These are phyloP conservation scores for Diadophis punctatus DNA, from an alignment of 2,113 vertebrate genomes.

Conservation along the genomic window DNA sequence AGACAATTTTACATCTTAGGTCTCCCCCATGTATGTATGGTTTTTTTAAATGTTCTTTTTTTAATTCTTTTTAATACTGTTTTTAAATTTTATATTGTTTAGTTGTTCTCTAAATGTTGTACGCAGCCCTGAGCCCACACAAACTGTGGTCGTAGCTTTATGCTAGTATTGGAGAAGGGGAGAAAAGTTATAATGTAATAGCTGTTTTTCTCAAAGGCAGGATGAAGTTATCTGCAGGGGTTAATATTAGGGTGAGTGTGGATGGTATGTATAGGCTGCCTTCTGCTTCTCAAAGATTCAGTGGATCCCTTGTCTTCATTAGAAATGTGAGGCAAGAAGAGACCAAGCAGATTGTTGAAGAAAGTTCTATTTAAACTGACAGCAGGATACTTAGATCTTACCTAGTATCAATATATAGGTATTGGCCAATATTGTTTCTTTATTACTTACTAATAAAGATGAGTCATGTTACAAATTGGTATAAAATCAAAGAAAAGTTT, in stretches of 20 bases:
- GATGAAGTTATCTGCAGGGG: background rate
- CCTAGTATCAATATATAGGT: background rate
- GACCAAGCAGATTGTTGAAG: background rate
- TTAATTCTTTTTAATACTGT: too few relatives aligned
- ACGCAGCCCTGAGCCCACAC: too few relatives aligned
- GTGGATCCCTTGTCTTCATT: background rate
- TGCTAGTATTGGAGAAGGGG: background rate
- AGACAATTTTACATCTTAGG: too few relatives aligned
- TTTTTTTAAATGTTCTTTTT: too few relatives aligned
- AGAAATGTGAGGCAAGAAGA: background rate
- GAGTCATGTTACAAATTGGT: background rate
- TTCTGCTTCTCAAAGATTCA: background rate
- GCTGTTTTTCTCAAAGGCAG: background rate
- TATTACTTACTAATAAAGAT: conserved; percentile 13
- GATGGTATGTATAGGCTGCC: background rate
- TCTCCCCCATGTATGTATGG: too few relatives aligned
- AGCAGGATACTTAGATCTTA: background rate
- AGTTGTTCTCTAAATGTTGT: too few relatives aligned
- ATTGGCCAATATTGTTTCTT: background rate
- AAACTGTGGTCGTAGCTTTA: background rate
- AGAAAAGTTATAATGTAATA: background rate
- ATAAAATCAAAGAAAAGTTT: background rate
- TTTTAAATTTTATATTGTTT: too few relatives aligned
- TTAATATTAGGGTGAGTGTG: background rate
- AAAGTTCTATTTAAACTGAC: background rate